Conservation (phyloP, 1,140 invertebrate species). For the Papilio dardanus region DNA sequence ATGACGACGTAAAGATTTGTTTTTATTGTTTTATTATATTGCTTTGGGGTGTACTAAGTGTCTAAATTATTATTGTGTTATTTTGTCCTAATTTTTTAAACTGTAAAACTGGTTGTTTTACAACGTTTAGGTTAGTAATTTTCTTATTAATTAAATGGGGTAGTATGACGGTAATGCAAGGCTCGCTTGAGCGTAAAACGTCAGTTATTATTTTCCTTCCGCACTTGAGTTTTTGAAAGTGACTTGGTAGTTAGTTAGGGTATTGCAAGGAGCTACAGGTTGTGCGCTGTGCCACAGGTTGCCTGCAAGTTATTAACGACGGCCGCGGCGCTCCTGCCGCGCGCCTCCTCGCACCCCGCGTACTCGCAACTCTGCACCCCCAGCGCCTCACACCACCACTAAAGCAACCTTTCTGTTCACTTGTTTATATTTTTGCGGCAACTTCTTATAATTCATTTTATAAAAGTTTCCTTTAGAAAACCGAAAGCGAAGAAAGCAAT, state of each 20-base stretch:
- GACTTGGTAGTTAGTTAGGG: slow-evolving; percentile 33
- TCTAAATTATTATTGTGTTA: not conserved
- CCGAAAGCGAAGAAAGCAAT: too few relatives aligned
- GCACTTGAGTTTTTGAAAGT: slow-evolving; percentile 32
- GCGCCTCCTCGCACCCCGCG: slow-evolving; percentile 39
- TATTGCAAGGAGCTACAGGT: slow-evolving; percentile 46
- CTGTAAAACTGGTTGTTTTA: not conserved
- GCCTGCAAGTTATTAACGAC: slow-evolving; percentile 61
- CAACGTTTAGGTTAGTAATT: not conserved
- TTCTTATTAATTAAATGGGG: not conserved
- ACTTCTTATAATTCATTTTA: not conserved
- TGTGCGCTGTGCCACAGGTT: slow-evolving; percentile 54
- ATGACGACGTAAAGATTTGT: not conserved
- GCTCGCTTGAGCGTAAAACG: not conserved
- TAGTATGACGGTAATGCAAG: not conserved
- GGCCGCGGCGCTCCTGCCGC: slow-evolving; percentile 54
- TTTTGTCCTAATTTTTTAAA: not conserved
- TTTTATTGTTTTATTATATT: not conserved
- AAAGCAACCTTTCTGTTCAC: not conserved
- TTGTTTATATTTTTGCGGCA: slow-evolving; percentile 17
- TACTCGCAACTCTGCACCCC: not conserved
- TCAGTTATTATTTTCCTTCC: slow-evolving; percentile 17
- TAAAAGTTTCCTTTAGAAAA: not conserved
- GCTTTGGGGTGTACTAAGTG: not conserved
- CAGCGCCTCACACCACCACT: slow-evolving; percentile 18